Evolutionary conservation across 2,113 vertebrate genomes (phyloP), one percentile per base, ranked within the genome.

Genomic region (Dasyprocta punctata): DNA sequence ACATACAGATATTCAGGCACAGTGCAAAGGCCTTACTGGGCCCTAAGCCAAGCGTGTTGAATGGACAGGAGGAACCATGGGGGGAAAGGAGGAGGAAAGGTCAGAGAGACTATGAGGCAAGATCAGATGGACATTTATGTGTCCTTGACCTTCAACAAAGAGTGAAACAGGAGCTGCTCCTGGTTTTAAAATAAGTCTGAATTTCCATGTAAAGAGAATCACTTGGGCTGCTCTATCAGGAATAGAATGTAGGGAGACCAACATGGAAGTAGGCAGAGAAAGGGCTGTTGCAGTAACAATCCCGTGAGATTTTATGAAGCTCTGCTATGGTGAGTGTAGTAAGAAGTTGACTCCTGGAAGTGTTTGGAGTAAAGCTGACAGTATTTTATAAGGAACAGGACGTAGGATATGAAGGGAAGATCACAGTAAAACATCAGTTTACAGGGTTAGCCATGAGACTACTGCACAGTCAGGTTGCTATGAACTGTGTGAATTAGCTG

Each of bases 181-280:
- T 11, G 1, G 24, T 56, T 82, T 63, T 82, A 56, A 36, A 69
- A 88, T 71, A 13, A 78, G 26, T 41, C 61, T 17, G 78, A 63
- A 78, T 90, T 69, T 69, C 24, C 54, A 78, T 41, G 52, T 88
- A 44, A 83, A 52, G 84, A 41, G 2, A 90, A 93, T 86, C 12
- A 67, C 63, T 86, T 10, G 16, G 14, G 6, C n/a, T 77, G 12
- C 2, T 9, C 4, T 17, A 1, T 36, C 77, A 8, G 44, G 56
- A 86, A 47, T 86, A 20, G 14, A 90, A 49, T 33, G 3, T 12
- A 86, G 30, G 13, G 0, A 13, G 49, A 83, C 52, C 41, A 24
- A 36, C 30, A 33, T 14, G 8, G 20, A 88, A 60, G 49, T n/a
- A 77, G 38, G 52, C 78, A 92, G 47, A 89, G 22, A 56, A 3